Evolutionary conservation across 2,113 vertebrate genomes (phyloP), one percentile per base, ranked within the genome.

Genomic region (Accipiter cooperii): DNA sequence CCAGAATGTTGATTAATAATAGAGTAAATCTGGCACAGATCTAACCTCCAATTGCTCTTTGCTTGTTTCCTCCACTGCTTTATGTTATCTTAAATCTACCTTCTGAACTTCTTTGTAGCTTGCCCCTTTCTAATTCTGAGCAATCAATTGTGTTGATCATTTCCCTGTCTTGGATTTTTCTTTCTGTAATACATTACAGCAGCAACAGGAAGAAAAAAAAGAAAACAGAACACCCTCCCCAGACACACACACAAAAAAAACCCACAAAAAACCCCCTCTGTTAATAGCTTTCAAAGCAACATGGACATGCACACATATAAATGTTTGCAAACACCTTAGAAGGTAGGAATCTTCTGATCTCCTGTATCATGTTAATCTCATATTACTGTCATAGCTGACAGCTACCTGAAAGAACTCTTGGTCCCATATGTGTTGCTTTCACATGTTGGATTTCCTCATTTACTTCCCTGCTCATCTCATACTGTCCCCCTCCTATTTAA

Each of bases 1-100:
- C 52, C 51, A 97, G 38, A 95, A 95, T 89, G 54, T 31, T 87
- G 61, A 94, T 90, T 73, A 93, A 71, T 70, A 93, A 66, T 52
- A 76, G 28, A 88, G 28, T 33, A 76, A 66, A 76, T 55, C 42
- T 95, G 63, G 42, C 52, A 71, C 5, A 96, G 85, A 91, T n/a
- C 21, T 93, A 95, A 66, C 54, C 73, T 96, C 80, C 58, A 93
- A 29, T 92, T 89, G 87, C 36, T 81, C 51, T 88, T 94, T 69
- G 52, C 71, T 92, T 95, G 68, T 88, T 96, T 89, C 51, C 58
- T 95, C 74, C 29, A 63, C 36, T 69, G 31, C 71, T 69, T 86
- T 88, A n/a, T 54, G 63, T 74, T 79, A 65, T 63, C 83, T 71
- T 66, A 73, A 83, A 31, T 46, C 51, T 75, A 54, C 47, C 13